Evolutionary conservation across 2,797 vertebrate species (phyloP).

Genomic region (Lagorchestes hirsutus): DNA sequence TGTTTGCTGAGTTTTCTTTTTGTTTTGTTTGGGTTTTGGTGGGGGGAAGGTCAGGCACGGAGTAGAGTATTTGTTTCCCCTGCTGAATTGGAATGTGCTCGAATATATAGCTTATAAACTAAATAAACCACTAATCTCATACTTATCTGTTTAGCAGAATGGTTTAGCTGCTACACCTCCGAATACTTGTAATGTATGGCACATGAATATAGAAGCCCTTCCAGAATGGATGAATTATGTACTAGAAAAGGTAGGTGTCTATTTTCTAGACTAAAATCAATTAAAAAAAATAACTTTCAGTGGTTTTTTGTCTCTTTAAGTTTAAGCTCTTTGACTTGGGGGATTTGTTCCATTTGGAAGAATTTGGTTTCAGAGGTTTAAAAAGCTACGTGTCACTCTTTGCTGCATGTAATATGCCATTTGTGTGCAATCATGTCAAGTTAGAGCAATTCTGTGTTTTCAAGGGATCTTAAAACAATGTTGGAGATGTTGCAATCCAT

Average conservation of each 20-base stretch:
- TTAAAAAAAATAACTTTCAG: not conserved
- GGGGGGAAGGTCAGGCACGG: not conserved
- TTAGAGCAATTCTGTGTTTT: not conserved
- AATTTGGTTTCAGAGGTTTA: not conserved
- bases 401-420: not conserved
- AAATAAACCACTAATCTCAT: slow-evolving; percentile 40
- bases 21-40: slow-evolving; percentile 15
- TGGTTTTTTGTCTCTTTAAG: not conserved
- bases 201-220: slow-evolving; percentile 82
- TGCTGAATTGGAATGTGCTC: slow-evolving; percentile 32
- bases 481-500: slow-evolving; percentile 1
- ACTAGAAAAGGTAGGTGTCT: slow-evolving; percentile 82
- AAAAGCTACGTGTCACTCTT: not conserved
- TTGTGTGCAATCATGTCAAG: not conserved
- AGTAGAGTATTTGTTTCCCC: slow-evolving; percentile 38
- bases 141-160: slow-evolving; percentile 72
- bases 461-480: slow-evolving; percentile 42
- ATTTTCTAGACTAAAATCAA: not conserved
- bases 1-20: not conserved
- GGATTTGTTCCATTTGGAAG: not conserved
- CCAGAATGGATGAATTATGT: slow-evolving; percentile 82
- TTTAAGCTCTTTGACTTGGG: slow-evolving; percentile 40
- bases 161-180: slow-evolving; percentile 61
- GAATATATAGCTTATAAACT: not conserved
- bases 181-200: slow-evolving; percentile 79